Evolutionary conservation across 2,797 vertebrate species (phyloP), one percentile per base, ranked within the genome.

Genomic region (Chaenodraco wilsoni): DNA sequence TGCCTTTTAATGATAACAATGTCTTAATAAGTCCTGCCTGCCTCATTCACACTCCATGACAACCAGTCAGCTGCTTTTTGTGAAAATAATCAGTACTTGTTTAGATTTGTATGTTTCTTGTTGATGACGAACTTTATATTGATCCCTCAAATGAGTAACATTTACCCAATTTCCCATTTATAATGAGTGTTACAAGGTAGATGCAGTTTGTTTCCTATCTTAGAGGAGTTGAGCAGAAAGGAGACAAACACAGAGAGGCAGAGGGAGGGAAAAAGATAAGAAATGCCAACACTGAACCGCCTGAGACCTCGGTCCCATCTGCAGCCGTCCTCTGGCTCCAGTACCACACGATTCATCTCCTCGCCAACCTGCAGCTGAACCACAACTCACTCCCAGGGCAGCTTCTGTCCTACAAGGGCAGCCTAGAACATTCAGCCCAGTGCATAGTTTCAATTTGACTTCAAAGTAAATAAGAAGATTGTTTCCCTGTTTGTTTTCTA

Each of bases 21-120:
- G 68, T 86, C 69, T 83, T 73, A 62, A 80, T 68, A 52, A 21
- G 31, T 78, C 63, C 9, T n/a, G 51, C 43, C 62, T 60, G 56
- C 48, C 49, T 69, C 51, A 51, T 58, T 59, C 58, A 31, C 61
- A n/a, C 62, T 61, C 31, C 58, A n/a, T 46, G 8, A 64, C 15
- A 37, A 65, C 44, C 51, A 60, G n/a, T 16, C 3, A 21, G 15
- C 37, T n/a, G 15, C 16, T 49, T 37, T 16, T 46, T 43, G 21
- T 40, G 37, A 58, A 19, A 69, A 49, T 13, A 0, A 40, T 73
- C 3, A 77, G 77, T 49, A 12, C 74, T 44, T 76, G 16, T 81
- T 78, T 41, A 7, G 12, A 19, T 65, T 54, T 60, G 55, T 10
- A 5, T 58, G 37, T 40, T 62, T 69, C 43, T 59, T 64, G 21